Conservation (phyloP, 1,140 invertebrate species). For the Copidosoma floridanum region DNA sequence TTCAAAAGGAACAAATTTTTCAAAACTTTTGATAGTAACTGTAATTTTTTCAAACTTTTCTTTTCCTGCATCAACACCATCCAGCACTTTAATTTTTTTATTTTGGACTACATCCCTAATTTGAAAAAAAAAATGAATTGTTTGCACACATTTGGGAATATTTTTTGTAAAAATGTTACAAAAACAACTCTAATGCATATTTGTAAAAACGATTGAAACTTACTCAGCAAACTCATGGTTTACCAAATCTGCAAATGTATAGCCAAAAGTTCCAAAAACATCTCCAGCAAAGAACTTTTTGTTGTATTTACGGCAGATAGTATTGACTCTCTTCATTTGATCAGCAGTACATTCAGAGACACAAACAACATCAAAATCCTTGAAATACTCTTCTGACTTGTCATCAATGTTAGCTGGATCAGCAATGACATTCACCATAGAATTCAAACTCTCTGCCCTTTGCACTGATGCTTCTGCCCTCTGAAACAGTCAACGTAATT, state of each 20-base stretch:
- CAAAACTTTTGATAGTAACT: conserved; percentile 53
- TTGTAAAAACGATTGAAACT: conserved; percentile 45
- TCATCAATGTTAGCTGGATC: conserved; percentile 66
- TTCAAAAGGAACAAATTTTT: conserved; percentile 68
- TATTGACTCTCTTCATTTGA: conserved; percentile 74
- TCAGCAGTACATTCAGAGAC: conserved; percentile 72
- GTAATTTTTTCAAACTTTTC: conserved; percentile 56
- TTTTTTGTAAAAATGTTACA: conserved; percentile 1
- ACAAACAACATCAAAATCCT: conserved; percentile 82
- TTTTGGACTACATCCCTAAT: conserved; percentile 47
- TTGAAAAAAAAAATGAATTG: conserved; percentile 3
- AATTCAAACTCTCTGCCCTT: conserved; percentile 82
- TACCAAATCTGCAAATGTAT: conserved; percentile 85
- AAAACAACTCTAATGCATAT: not conserved
- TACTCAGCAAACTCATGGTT: conserved; percentile 85
- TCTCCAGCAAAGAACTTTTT: conserved; percentile 88
- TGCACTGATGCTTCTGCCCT: conserved; percentile 78
- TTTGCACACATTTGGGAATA: too few species aligned
- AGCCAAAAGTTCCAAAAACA: conserved; percentile 93
- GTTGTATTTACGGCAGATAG: conserved; percentile 73
- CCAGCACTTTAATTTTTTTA: conserved; percentile 41
- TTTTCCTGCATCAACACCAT: conserved; percentile 40
- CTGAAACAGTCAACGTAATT: too few species aligned
- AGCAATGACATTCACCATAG: conserved; percentile 82
- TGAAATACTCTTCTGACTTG: conserved; percentile 73